A percentile compares a stretch with the other conserved stretches of the same genome.
phyloP scores from a whole-genome alignment of 2,888 invertebrate genomes.

The Tyria jacobaeae region DNA sequence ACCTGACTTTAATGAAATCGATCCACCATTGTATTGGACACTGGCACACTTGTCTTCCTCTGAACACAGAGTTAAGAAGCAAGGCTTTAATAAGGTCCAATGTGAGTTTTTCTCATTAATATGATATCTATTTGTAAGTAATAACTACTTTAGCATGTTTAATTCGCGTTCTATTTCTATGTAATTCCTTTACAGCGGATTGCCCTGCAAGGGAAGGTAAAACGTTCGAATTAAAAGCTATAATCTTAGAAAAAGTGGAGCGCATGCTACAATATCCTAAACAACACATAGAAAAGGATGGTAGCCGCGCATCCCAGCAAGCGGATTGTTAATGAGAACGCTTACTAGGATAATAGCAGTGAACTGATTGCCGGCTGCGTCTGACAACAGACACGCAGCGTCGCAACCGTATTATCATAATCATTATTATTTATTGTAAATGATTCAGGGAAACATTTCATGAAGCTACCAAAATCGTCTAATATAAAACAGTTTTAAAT shows the following conservation, averaged over 20 bases:
- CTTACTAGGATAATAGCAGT: constrained; percentile 71
- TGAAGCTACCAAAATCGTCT: constrained; percentile 23
- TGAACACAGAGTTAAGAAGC: constrained; percentile 50
- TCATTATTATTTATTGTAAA: constrained; percentile 63
- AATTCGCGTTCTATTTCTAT: neutral
- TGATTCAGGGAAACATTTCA: constrained; percentile 54
- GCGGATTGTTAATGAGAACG: constrained; percentile 72
- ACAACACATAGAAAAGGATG: constrained; percentile 34
- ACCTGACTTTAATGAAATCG: constrained; percentile 65
- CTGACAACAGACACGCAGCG: constrained; percentile 62
- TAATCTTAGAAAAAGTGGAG: too few species aligned
- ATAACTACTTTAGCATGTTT: neutral
- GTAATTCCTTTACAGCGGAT: neutral
- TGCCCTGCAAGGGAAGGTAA: constrained; percentile 20
- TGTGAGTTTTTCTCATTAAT: neutral
- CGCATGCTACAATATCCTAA: constrained; percentile 46
- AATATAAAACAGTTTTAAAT: neutral
- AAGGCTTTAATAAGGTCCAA: neutral
- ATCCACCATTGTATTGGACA: constrained; percentile 61
- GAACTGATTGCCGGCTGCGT: constrained; percentile 68
- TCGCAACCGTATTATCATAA: constrained; percentile 61
- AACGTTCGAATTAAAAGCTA: constrained; percentile 65
- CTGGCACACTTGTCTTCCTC: constrained; percentile 49
- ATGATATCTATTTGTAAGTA: neutral
- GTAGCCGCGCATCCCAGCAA: constrained; percentile 56